Conservation (phyloP, 2,888 invertebrate genomes). For the Ochlodes sylvanus region DNA sequence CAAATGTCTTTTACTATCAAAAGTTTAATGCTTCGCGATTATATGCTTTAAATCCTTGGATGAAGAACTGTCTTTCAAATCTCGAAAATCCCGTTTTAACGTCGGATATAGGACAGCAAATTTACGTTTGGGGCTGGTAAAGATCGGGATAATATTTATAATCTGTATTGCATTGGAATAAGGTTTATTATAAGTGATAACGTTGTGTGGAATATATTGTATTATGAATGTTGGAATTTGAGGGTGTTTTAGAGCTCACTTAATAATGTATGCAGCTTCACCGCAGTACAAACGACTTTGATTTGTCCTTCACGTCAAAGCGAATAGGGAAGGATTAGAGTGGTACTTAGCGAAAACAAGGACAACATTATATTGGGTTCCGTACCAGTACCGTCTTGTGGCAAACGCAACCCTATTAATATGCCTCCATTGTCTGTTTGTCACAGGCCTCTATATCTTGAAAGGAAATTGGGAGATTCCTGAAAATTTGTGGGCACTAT, state of each 20-base stretch:
- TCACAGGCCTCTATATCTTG: too few relatives aligned
- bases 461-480: too few relatives aligned
- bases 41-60: conserved; percentile 14
- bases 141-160: background rate
- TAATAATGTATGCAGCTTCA: conserved; percentile 67
- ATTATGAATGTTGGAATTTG: conserved; percentile 47
- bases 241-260: conserved; percentile 57
- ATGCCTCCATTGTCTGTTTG: too few relatives aligned
- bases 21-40: conserved; percentile 17
- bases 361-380: background rate
- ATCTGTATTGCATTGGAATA: conserved; percentile 29
- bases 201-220: conserved; percentile 39
- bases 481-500: too few relatives aligned
- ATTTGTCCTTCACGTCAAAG: conserved; percentile 56
- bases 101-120: conserved; percentile 27
- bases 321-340: conserved; percentile 43
- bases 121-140: conserved; percentile 22
- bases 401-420: too few relatives aligned
- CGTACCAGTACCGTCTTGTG: too few relatives aligned
- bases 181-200: conserved; percentile 32
- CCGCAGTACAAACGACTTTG: conserved; percentile 67
- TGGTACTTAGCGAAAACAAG: conserved; percentile 19
- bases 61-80: conserved; percentile 16
- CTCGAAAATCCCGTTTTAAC: conserved; percentile 23
- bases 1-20: conserved; percentile 31